phyloP scores from a whole-genome alignment of 2,888 invertebrate genomes.

The Arrhopalites spinosus region DNA sequence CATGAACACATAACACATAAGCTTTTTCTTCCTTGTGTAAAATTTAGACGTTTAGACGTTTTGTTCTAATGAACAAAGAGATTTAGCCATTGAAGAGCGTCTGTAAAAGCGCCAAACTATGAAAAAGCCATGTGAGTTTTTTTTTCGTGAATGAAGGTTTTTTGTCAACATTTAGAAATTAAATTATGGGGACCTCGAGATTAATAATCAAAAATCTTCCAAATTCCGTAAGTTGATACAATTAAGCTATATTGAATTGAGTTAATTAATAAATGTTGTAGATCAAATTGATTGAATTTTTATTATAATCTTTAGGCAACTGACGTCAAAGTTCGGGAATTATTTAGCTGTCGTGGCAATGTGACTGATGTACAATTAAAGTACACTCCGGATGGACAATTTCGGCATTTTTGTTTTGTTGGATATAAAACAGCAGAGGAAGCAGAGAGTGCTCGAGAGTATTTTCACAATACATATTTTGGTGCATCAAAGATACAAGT shows the following conservation, averaged over 20 bases:
- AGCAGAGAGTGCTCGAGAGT: constrained; percentile 75
- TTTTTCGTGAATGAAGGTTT: no score
- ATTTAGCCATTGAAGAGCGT: no score
- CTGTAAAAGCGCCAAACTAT: no score
- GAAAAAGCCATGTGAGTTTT: no score
- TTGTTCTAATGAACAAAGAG: no score
- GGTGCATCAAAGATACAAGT: constrained; percentile 81
- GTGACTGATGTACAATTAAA: constrained; percentile 94
- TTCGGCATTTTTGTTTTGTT: constrained; percentile 91
- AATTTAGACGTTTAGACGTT: no score
- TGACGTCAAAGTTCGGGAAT: constrained; percentile 73
- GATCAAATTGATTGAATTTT: neutral
- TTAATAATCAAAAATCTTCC: constrained; percentile 90
- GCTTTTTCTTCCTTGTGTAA: no score
- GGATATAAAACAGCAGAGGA: constrained; percentile 83
- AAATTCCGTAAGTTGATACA: constrained; percentile 70
- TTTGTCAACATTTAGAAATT: no score
- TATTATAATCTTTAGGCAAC: constrained; percentile 76
- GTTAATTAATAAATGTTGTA: neutral
- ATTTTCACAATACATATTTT: constrained; percentile 83
- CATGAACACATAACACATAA: no score
- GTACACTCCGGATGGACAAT: constrained; percentile 87
- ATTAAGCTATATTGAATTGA: constrained; percentile 17
- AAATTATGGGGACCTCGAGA: constrained; percentile 74
- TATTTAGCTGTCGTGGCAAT: constrained; percentile 79